These are phyloP conservation scores for Bombus fervidus DNA, from an alignment of 1,140 invertebrate genomes.

Conservation along the genomic window DNA sequence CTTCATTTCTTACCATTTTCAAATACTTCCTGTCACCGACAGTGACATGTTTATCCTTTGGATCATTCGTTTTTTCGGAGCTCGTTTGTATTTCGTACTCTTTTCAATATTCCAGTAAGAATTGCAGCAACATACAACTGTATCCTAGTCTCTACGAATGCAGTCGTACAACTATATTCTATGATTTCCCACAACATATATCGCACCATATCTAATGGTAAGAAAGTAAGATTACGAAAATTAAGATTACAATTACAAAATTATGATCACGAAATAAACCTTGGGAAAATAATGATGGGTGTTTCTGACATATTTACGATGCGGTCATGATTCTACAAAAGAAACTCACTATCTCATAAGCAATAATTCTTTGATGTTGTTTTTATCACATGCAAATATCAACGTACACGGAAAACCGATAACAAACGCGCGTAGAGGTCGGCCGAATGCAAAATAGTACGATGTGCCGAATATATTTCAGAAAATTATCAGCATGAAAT, in stretches of 20 bases:
- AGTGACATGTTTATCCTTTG: slow-evolving; percentile 61
- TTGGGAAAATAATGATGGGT: neutral
- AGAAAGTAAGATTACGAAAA: neutral
- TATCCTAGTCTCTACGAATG: slow-evolving; percentile 17
- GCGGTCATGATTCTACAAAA: neutral
- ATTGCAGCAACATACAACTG: neutral
- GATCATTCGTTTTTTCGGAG: slow-evolving; percentile 43
- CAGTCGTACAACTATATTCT: slow-evolving; percentile 37
- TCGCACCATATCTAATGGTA: slow-evolving; percentile 40
- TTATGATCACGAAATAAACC: neutral
- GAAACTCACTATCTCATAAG: slow-evolving; percentile 1
- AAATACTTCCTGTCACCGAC: slow-evolving; percentile 30
- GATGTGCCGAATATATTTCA: neutral
- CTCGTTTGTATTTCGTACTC: slow-evolving; percentile 14
- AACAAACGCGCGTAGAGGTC: slow-evolving; percentile 27
- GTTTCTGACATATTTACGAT: neutral
- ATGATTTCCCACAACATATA: slow-evolving; percentile 45
- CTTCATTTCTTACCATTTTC: slow-evolving; percentile 45
- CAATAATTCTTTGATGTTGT: neutral
- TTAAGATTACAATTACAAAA: neutral
- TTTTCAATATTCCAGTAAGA: slow-evolving; percentile 56
- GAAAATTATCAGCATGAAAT: slow-evolving; percentile 54
- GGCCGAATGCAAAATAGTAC: slow-evolving; percentile 50
- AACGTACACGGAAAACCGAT: neutral
- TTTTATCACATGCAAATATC: slow-evolving; percentile 39